Conservation (phyloP, 2,113 vertebrate genomes). For the Morone saxatilis region DNA sequence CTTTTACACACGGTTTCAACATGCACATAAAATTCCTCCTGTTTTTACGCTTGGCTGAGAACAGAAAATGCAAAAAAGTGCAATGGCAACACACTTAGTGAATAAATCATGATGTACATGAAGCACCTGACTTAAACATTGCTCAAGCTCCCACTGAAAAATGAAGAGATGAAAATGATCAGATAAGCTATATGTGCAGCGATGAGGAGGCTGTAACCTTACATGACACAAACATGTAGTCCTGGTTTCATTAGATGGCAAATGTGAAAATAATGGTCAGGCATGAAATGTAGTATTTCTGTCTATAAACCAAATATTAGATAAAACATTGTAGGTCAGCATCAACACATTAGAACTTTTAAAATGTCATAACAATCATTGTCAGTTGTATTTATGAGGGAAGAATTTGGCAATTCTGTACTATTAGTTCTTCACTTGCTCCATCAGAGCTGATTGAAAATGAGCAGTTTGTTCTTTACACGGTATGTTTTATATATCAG, state of each 20-base stretch:
- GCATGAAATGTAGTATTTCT: not conserved
- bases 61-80: too few relatives aligned
- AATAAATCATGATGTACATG: too few relatives aligned
- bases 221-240: too few relatives aligned
- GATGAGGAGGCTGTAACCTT: too few relatives aligned
- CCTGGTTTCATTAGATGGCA: not conserved
- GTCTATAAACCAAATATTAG: not conserved
- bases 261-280: not conserved
- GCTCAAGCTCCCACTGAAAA: too few relatives aligned
- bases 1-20: too few relatives aligned
- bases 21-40: too few relatives aligned
- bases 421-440: not conserved
- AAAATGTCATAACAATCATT: not conserved
- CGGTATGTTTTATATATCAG: slow-evolving; percentile 16
- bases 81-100: too few relatives aligned
- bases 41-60: too few relatives aligned
- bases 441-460: slow-evolving; percentile 9
- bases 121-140: too few relatives aligned
- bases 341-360: not conserved
- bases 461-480: slow-evolving; percentile 1
- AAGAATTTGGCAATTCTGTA: not conserved
- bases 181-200: too few relatives aligned
- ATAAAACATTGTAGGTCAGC: not conserved
- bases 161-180: too few relatives aligned
- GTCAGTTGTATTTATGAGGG: not conserved